A percentile compares a stretch with the other conserved stretches of the same genome.
Evolutionary conservation across 92 coral and sea anemone genomes (phyloP).

Genomic region (Epizoanthus illoricatus): DNA sequence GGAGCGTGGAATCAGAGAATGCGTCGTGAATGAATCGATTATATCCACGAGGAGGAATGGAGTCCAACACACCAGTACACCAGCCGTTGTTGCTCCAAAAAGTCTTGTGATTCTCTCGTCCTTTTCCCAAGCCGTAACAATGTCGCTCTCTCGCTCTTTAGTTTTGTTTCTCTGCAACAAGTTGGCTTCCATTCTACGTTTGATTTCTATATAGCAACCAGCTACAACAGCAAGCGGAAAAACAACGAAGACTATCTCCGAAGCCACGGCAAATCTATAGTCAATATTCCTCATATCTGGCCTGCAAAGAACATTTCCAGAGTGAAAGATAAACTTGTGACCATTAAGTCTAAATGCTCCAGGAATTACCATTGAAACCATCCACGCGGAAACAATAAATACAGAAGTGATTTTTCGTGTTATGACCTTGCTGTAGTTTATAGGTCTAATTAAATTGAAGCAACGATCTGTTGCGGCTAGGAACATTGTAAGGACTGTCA

Average conservation of each 20-base stretch:
- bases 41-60: constrained; percentile 1
- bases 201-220: constrained; percentile 10
- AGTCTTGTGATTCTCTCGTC: constrained; percentile 1
- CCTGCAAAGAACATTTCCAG: constrained; percentile 9
- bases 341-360: not conserved
- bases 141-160: not conserved
- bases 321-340: constrained; percentile 6
- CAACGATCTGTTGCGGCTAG: constrained; percentile 12
- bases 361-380: not conserved
- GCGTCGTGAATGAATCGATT: not conserved
- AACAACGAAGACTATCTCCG: not conserved
- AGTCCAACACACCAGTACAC: not conserved
- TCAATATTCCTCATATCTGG: constrained; percentile 19
- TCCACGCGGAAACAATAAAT: not conserved
- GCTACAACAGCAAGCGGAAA: constrained; percentile 4
- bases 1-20: not conserved
- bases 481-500: constrained; percentile 1
- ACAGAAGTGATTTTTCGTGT: not conserved
- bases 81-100: not conserved
- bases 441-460: not conserved
- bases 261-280: constrained; percentile 18
- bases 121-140: not conserved
- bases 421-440: not conserved
- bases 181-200: not conserved
- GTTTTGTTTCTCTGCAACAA: too few species aligned